phyloP scores from a whole-genome alignment of 2,113 vertebrate species.

The Chloebia gouldiae region DNA sequence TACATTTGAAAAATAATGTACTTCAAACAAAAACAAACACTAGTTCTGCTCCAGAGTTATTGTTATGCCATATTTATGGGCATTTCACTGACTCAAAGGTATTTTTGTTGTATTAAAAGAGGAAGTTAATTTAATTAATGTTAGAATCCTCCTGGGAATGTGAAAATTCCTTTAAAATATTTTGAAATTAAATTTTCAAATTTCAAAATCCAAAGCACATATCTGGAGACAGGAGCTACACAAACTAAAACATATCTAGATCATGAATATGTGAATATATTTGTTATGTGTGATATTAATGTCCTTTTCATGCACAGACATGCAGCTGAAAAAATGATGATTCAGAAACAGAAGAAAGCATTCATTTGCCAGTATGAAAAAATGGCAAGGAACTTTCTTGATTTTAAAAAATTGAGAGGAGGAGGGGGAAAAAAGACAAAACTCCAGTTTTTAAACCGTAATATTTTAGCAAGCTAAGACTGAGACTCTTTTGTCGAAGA shows the following conservation, averaged over 20 bases:
- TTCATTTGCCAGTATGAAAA: not conserved
- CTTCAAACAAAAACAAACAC: not conserved
- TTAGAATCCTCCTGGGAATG: not conserved
- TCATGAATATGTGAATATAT: not conserved
- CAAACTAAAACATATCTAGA: not conserved
- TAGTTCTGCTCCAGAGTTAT: not conserved
- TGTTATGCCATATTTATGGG: not conserved
- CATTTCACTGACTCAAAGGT: not conserved
- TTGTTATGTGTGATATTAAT: not conserved
- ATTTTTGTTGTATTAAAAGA: not conserved
- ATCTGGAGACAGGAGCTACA: not conserved
- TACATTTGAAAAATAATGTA: not conserved
- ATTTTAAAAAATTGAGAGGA: not conserved
- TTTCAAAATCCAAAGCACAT: not conserved
- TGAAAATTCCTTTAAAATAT: not conserved
- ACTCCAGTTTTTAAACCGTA: not conserved
- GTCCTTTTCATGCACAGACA: not conserved
- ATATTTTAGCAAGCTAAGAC: slow-evolving; percentile 21
- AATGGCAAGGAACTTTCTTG: not conserved
- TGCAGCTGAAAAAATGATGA: rapidly evolving
- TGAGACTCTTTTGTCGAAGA: slow-evolving; percentile 62
- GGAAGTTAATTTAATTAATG: not conserved
- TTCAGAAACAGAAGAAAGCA: not conserved
- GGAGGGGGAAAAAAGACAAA: not conserved
- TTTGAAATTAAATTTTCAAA: not conserved